Evolutionary conservation across 2,797 vertebrate genomes (phyloP), one percentile per base, ranked within the genome.

Genomic region (Pampus argenteus): DNA sequence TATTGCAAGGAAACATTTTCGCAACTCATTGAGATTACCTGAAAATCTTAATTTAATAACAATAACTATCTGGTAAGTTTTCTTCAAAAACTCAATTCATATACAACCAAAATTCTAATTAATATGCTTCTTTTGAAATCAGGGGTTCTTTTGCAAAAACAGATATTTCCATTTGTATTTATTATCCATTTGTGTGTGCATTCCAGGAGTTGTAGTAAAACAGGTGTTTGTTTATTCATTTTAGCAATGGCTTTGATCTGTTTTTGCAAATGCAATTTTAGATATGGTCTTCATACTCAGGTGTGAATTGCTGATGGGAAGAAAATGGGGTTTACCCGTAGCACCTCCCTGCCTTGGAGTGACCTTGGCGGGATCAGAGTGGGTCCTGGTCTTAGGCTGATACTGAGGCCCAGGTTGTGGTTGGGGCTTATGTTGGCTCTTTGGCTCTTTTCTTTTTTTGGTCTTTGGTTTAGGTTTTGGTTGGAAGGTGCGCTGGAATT

Each of bases 271-370:
- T 59, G 2, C 47, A 47, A 49, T 63, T 67, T 81, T 55, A 48
- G 20, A 65, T 26, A 4, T 28, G 2, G 9, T 79, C 47, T 71
- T 60, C 28, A 78, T 62, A 60, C 38, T 76, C 59, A 25, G 72
- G 64, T 62, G 13, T 71, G 54, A 59, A 76, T 80, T 79, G 40
- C 57, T 76, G 22, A 74, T 84, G 57, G 74, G 61, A 79, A 83
- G 34, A 86, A 85, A 66, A 57, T 66, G 69, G 77, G 76, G 82
- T 83, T 94, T 94, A 94, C 93, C 93, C 68, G 86, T 89, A 56
- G 90, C 61, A 42, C 63, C 64, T 70, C 74, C 25, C 76, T 81
- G 87, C 71, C 66, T 84, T 84, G 81, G 74, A 48, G 66, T 74
- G 80, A 81, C 77, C 83, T 76, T 85, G 81, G 74, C 81, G 60